These are phyloP conservation scores for Callionymus lyra DNA, from an alignment of 2,113 vertebrate genomes.

Conservation along the genomic window DNA sequence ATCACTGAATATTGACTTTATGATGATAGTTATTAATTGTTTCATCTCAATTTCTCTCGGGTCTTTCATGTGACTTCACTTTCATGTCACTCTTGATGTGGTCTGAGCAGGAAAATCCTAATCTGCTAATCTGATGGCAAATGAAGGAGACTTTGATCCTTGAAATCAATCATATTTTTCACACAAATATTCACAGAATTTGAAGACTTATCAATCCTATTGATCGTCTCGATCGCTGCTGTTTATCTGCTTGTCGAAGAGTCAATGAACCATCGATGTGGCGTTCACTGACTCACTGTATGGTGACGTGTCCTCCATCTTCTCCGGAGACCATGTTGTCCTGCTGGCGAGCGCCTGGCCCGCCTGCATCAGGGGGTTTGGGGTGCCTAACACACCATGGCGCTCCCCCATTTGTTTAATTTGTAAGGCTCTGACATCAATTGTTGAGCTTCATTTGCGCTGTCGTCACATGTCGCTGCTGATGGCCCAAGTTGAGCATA, in stretches of 20 bases:
- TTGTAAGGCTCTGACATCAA: slow-evolving; percentile 76
- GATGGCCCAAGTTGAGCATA: slow-evolving; percentile 64
- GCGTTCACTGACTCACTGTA: slow-evolving; percentile 32
- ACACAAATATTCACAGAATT: slow-evolving; percentile 9
- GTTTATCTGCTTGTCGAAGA: slow-evolving; percentile 61
- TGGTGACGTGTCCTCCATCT: too few relatives aligned
- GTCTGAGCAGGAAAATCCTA: too few relatives aligned
- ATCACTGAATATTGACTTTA: too few relatives aligned
- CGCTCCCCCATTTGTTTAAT: slow-evolving; percentile 73
- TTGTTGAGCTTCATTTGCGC: slow-evolving; percentile 75
- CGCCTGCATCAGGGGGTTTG: slow-evolving; percentile 64
- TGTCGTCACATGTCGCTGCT: slow-evolving; percentile 69
- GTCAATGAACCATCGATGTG: slow-evolving; percentile 57
- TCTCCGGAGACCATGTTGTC: slow-evolving; percentile 45
- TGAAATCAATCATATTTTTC: too few relatives aligned
- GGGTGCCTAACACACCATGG: slow-evolving; percentile 72
- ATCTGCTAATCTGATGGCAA: too few relatives aligned
- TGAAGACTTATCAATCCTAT: slow-evolving; percentile 45
- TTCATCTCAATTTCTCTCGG: too few relatives aligned
- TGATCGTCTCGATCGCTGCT: slow-evolving; percentile 40
- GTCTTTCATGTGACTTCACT: too few relatives aligned
- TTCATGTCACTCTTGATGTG: too few relatives aligned
- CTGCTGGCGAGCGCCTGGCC: slow-evolving; percentile 59
- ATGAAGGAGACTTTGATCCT: too few relatives aligned
- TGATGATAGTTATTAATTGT: too few relatives aligned